phyloP scores from a whole-genome alignment of 2,113 vertebrate genomes.

The Corvus cornix region DNA sequence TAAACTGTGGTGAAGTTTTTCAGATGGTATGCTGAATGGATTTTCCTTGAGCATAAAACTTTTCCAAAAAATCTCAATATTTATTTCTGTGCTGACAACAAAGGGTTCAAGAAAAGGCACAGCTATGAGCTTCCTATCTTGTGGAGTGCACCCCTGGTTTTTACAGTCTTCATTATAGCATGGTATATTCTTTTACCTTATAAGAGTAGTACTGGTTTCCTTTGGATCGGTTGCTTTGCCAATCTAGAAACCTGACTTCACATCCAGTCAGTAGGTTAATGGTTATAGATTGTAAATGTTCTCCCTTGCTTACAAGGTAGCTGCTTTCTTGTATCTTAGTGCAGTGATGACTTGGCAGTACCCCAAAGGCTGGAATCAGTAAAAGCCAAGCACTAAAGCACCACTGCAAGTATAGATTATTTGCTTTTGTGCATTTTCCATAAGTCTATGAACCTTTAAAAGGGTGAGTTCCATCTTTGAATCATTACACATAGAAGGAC shows the following conservation, averaged over 20 bases:
- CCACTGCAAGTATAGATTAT: neutral
- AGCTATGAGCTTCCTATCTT: neutral
- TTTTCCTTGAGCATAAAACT: neutral
- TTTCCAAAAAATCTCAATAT: neutral
- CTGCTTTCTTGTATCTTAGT: neutral
- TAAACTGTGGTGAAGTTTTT: neutral
- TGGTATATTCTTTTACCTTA: neutral
- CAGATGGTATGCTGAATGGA: neutral
- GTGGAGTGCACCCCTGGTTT: neutral
- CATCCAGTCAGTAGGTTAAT: neutral
- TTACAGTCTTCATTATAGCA: neutral
- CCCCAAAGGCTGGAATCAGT: neutral
- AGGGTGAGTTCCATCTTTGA: neutral
- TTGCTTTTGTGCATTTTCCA: neutral
- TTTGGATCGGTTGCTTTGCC: neutral
- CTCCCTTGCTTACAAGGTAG: neutral
- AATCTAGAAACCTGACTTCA: neutral
- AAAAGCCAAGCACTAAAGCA: neutral
- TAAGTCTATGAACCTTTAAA: neutral
- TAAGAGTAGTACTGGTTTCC: neutral
- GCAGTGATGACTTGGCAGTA: neutral
- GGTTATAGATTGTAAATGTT: neutral
- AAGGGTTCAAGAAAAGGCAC: neutral
- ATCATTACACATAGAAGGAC: neutral
- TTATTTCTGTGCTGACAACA: neutral